Evolutionary conservation across 2,888 invertebrate genomes (phyloP).

Genomic region (Lamellibrachia satsuma): DNA sequence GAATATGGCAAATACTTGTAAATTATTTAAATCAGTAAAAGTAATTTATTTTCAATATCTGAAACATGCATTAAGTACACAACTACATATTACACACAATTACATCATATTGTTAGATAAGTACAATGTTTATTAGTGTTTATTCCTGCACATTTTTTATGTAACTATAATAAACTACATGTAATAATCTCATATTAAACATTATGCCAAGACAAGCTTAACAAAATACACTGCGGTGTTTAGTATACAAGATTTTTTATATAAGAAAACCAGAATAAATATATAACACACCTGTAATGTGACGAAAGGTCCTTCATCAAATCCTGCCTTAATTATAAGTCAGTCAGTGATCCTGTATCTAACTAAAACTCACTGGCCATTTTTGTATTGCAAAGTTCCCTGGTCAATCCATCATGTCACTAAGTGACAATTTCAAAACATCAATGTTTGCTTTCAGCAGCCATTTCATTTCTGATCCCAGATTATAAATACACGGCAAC

Average conservation of each 20-base stretch:
- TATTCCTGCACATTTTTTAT: not conserved
- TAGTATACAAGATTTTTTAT: not conserved
- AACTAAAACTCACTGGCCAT: no score
- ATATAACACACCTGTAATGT: no score
- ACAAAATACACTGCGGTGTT: not conserved
- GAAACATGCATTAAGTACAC: constrained; percentile 6
- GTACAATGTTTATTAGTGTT: constrained; percentile 2
- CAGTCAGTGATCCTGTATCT: no score
- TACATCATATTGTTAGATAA: not conserved
- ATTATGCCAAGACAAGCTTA: not conserved
- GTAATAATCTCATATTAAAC: not conserved
- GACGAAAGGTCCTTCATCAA: no score
- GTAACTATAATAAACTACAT: not conserved
- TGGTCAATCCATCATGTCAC: no score
- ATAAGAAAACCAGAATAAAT: no score
- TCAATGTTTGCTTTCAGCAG: no score
- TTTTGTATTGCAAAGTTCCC: no score
- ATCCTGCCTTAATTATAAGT: no score
- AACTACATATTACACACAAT: not conserved
- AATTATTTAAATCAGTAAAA: not conserved
- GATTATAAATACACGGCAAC: no score
- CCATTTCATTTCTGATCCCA: no score
- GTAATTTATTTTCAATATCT: constrained; percentile 8
- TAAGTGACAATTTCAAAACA: no score
- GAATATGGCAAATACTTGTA: not conserved